Conservation (phyloP, 2,888 invertebrate species). For the Xylota sylvarum region DNA sequence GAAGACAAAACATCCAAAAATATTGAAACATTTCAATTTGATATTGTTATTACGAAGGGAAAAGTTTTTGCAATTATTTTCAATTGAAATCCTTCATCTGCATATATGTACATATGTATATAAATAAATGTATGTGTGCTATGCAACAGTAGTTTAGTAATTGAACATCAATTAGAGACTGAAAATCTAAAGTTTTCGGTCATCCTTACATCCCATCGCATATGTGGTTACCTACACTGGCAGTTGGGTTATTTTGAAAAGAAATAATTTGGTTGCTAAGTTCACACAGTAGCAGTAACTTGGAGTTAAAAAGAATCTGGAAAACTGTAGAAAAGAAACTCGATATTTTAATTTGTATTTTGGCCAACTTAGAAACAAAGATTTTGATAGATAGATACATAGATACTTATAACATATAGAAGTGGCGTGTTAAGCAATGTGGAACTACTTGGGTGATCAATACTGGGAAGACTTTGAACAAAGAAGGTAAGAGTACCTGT, state of each 20-base stretch:
- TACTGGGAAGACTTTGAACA: too few species aligned
- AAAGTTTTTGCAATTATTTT: constrained; percentile 49
- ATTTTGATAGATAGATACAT: not conserved
- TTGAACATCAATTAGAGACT: constrained; percentile 47
- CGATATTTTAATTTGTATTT: constrained; percentile 42
- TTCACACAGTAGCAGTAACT: constrained; percentile 10
- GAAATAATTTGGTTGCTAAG: constrained; percentile 10
- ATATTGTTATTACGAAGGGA: constrained; percentile 26
- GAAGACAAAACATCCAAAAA: constrained; percentile 11
- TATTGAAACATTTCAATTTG: constrained; percentile 41
- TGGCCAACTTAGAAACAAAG: not conserved
- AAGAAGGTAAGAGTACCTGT: too few species aligned
- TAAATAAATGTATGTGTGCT: not conserved
- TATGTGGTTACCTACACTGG: too few species aligned
- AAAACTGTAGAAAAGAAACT: constrained; percentile 8
- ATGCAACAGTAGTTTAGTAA: constrained; percentile 3
- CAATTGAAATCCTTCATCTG: constrained; percentile 21
- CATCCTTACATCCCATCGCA: not conserved
- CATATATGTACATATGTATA: not conserved
- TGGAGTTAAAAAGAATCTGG: not conserved
- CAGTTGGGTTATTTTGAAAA: not conserved
- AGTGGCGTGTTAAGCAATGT: not conserved
- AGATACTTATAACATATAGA: not conserved
- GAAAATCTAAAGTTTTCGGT: constrained; percentile 36
- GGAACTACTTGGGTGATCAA: too few species aligned